Base-by-base conservation (phyloP, 2,113 vertebrate species). In the Oryctolagus cuniculus region DNA sequence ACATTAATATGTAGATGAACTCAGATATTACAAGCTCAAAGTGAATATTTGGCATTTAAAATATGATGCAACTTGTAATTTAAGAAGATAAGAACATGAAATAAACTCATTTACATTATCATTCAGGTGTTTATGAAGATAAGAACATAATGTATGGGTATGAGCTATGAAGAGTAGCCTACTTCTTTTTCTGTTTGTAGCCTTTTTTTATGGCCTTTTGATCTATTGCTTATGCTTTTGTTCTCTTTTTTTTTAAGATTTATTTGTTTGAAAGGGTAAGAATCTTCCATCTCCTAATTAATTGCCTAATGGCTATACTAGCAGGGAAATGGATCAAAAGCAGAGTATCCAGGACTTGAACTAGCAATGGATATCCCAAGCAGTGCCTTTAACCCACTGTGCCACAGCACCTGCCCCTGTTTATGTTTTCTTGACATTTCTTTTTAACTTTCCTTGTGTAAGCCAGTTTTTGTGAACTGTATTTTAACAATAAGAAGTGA, bases 11-110 rank as follows among this genome's bases (percentile, higher is more conserved):
- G 36, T 44, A 89, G 49, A 63, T 61, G 7, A 84, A 11, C 61
- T 81, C 53, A 77, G n/a, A 49, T 94, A 82, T 64, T 67, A 53
- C 10, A 91, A 69, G 13, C 10, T 89, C 36, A 86, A 27, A 55
- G 27, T 87, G 36, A 93, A 51, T 81, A 55, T 83, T 69, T 91
- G 25, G 16, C 64, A 34, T 89, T 91, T 86, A 78, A 87, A 92
- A 70, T 51, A 86, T 29, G 16, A 31, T 53, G 19, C 4, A 27
- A 13, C 67, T 79, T 90, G 3, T 82, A 51, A 89, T 93, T 86
- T 91, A 79, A 66, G 74, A 88, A 27, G 51, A 34, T 77, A 53
- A 38, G 9, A 69, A 87, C 10, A 61, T n/a, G 78, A 70, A 19
- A 79, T 58, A 64, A 84, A 2, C 36, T 0, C 25, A 77, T 66